phyloP scores from a whole-genome alignment of 2,113 vertebrate genomes.

The Chloebia gouldiae region DNA sequence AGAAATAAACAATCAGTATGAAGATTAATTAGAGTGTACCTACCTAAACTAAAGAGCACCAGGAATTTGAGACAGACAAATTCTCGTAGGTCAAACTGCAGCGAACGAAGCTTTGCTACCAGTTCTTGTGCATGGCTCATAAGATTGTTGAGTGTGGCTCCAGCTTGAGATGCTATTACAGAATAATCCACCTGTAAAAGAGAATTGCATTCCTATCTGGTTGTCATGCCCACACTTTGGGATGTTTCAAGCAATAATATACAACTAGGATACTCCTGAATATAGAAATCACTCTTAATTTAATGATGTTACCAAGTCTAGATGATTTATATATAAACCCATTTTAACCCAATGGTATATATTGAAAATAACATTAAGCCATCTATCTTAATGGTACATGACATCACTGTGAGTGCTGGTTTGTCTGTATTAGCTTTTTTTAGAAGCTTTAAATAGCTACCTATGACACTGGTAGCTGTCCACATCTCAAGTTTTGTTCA shows the following conservation, averaged over 20 bases:
- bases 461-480: background rate
- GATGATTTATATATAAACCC: background rate
- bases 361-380: background rate
- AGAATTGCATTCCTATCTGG: background rate
- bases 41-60: constrained; percentile 97
- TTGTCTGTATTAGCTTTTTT: background rate
- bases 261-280: background rate
- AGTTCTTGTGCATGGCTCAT: constrained; percentile 96
- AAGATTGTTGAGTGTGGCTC: constrained; percentile 92
- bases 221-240: background rate
- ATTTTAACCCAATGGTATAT: background rate
- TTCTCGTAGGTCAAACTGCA: constrained; percentile 96
- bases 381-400: background rate
- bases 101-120: constrained; percentile 89
- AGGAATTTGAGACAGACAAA: constrained; percentile 99
- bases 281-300: background rate
- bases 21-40: constrained; percentile 52
- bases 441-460: background rate
- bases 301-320: background rate
- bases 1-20: background rate
- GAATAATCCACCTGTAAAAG: constrained; percentile 91
- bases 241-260: background rate
- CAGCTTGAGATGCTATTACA: constrained; percentile 90
- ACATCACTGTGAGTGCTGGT: background rate
- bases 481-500: background rate